These are phyloP conservation scores for Microdon myrmicae DNA, from an alignment of 2,888 invertebrate species.

Conservation along the genomic window DNA sequence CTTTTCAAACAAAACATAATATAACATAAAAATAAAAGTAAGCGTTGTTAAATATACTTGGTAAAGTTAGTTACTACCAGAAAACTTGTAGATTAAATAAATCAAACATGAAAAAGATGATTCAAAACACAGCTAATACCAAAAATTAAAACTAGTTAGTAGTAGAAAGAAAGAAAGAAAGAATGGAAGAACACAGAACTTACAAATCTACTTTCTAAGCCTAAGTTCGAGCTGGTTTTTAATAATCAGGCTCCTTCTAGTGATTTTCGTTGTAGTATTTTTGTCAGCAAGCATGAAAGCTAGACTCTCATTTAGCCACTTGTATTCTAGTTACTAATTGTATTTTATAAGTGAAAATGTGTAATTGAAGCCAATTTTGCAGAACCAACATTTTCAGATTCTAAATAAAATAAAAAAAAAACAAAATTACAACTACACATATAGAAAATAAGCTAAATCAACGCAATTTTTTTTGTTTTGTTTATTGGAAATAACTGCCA, in stretches of 20 bases:
- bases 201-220: too few relatives aligned
- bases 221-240: too few relatives aligned
- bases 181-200: slow-evolving; percentile 4
- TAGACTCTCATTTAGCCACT: slow-evolving; percentile 17
- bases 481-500: slow-evolving; percentile 41
- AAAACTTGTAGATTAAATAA: slow-evolving; percentile 28
- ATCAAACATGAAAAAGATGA: slow-evolving; percentile 31
- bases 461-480: slow-evolving; percentile 15
- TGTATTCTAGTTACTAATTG: slow-evolving; percentile 34
- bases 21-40: slow-evolving; percentile 15
- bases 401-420: slow-evolving; percentile 13
- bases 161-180: slow-evolving; percentile 18
- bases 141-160: slow-evolving; percentile 55
- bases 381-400: too few relatives aligned
- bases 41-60: slow-evolving; percentile 42
- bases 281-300: slow-evolving; percentile 35
- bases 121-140: slow-evolving; percentile 55
- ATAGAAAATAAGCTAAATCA: slow-evolving; percentile 26
- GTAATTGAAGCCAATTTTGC: slow-evolving; percentile 29
- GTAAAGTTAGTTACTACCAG: slow-evolving; percentile 33
- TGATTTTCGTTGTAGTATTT: slow-evolving; percentile 9
- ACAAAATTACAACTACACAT: slow-evolving; percentile 12
- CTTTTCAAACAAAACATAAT: slow-evolving; percentile 32
- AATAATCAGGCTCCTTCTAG: not conserved
- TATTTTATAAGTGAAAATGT: slow-evolving; percentile 36